Base-by-base conservation (phyloP, 2,888 invertebrate genomes). In the Caenorhabditis sulstoni region DNA sequence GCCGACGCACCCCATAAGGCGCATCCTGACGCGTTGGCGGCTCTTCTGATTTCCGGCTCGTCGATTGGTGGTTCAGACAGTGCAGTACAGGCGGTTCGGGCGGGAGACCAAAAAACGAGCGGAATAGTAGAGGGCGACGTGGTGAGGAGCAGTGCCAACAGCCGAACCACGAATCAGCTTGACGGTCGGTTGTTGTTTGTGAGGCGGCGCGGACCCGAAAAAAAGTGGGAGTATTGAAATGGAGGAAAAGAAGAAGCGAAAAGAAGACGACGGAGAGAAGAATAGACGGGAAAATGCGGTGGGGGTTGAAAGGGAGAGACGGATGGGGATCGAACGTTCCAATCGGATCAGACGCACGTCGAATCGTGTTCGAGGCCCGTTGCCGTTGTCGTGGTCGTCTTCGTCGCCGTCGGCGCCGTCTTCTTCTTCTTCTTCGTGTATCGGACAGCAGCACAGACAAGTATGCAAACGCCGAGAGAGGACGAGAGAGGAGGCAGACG, bases 1-100 rank as follows among this genome's bases (percentile, higher is more conserved):
- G 79, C 80, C 78, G 77, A 88, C 85, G 85, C 89, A 89, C 79
- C 87, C 87, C 87, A 88, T 87, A 80, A 88, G 85, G 81, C 88
- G 87, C 88, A 88, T 87, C 71, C 74, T 80, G 75, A 74, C 71
- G 62, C 64, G 53, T 22, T 41, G 77, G 70, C 39, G 66, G 35
- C 45, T 50, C 50, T 59, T 62, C 39, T 44, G 29, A 29, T 7
- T 22, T 41, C 44, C n/a, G 35, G 20, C 58, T 44, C 45, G 58
- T 47, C 50, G 29, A 61, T 47, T 55, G 59, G 59, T 67, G 74
- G 23, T 58, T 70, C 65, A 71, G 55, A 39, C 23, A 55, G 47
- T 59, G 45, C 59, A 59, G 45, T 59, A 59, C 29, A 45, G 45
- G 29, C 23, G 12, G 59, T 59, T 41, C 44, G 59, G 23, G 41